Evolutionary conservation across 2,797 vertebrate species (phyloP).

Genomic region (Hypotaenidia philippensis): DNA sequence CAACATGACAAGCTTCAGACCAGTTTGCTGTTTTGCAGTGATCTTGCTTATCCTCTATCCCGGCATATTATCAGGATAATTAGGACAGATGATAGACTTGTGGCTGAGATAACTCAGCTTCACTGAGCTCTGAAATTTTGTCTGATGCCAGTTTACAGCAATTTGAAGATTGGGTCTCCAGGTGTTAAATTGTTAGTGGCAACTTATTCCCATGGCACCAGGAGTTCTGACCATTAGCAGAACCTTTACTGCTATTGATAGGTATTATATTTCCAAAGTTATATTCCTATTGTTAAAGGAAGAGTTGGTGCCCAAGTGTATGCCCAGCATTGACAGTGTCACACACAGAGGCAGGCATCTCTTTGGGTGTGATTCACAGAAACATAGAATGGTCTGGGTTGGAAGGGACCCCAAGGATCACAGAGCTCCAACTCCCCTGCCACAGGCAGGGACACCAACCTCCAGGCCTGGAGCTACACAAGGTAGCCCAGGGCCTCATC

Average conservation of each 20-base stretch:
- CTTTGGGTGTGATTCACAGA: too few relatives aligned
- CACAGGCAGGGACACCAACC: too few relatives aligned
- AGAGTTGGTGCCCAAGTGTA: too few relatives aligned
- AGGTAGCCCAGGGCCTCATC: too few relatives aligned
- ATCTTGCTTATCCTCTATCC: not conserved
- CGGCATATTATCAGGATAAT: not conserved
- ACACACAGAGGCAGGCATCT: too few relatives aligned
- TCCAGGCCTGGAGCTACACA: too few relatives aligned
- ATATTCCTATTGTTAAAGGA: constrained; percentile 3
- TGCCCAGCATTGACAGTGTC: too few relatives aligned
- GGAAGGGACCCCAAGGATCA: too few relatives aligned
- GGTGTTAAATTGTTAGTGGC: not conserved
- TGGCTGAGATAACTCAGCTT: not conserved
- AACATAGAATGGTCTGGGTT: too few relatives aligned
- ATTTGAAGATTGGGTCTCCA: not conserved
- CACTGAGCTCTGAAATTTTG: not conserved
- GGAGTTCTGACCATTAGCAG: not conserved
- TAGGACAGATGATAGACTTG: not conserved
- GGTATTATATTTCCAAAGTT: constrained; percentile 30
- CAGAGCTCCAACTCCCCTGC: too few relatives aligned
- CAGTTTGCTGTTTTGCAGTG: not conserved
- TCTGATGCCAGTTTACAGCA: not conserved
- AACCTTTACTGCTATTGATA: constrained; percentile 45
- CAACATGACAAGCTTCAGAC: not conserved
- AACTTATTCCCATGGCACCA: not conserved